phyloP scores from a whole-genome alignment of 2,113 vertebrate genomes.

The Clarias magur region DNA sequence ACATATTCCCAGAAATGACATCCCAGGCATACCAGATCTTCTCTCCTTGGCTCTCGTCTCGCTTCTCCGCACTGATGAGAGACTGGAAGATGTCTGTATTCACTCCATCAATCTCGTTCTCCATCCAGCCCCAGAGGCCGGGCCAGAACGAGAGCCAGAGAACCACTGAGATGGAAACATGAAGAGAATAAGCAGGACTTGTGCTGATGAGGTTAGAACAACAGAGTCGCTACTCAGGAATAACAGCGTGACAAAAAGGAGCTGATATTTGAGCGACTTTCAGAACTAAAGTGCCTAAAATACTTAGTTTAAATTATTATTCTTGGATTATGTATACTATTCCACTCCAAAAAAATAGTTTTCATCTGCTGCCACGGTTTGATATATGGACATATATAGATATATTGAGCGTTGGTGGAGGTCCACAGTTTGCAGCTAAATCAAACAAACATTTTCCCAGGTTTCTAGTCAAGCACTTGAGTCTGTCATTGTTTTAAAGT shows the following conservation, averaged over 20 bases:
- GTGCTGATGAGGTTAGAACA: conserved; percentile 57
- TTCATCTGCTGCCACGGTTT: conserved; percentile 27
- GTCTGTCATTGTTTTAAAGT: background rate
- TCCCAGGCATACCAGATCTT: conserved; percentile 27
- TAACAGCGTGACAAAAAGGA: conserved; percentile 50
- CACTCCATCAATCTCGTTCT: conserved; percentile 60
- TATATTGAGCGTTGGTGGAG: background rate
- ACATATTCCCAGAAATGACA: conserved; percentile 36
- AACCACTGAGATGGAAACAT: conserved; percentile 59
- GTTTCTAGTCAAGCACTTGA: conserved; percentile 4
- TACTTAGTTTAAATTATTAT: background rate
- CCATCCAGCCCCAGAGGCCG: conserved; percentile 40
- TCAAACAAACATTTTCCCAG: conserved; percentile 16
- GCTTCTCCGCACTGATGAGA: conserved; percentile 39
- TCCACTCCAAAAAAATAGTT: conserved; percentile 8
- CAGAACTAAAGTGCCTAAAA: conserved; percentile 2
- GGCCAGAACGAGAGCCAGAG: conserved; percentile 50
- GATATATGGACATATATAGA: conserved; percentile 16
- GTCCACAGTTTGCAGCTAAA: conserved; percentile 12
- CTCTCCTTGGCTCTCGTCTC: conserved; percentile 37
- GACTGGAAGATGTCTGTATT: conserved; percentile 56
- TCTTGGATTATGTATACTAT: conserved; percentile 26
- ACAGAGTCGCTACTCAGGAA: conserved; percentile 51
- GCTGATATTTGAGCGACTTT: conserved; percentile 33
- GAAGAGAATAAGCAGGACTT: conserved; percentile 60